Conservation (phyloP, 2,797 vertebrate genomes). For the Enteromius fasciolatus region DNA sequence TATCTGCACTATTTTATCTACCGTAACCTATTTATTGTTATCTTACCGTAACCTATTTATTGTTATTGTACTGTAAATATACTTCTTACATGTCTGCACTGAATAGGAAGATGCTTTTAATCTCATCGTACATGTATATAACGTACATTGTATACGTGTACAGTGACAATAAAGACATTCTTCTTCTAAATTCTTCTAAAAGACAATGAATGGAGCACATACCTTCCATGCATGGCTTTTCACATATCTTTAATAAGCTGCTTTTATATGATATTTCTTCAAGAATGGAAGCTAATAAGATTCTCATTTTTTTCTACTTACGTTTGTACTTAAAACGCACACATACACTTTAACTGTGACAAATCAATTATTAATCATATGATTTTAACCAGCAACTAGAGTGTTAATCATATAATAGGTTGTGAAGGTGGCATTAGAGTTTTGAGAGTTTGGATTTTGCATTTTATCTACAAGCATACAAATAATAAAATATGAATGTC, state of each 20-base stretch:
- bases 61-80: no score
- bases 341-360: not conserved
- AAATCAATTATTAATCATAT: constrained; percentile 16
- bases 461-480: not conserved
- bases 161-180: no score
- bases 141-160: no score
- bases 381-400: constrained; percentile 12
- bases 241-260: not conserved
- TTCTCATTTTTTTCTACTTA: not conserved
- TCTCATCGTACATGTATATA: no score
- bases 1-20: no score
- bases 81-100: no score
- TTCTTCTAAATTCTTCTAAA: no score
- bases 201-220: not conserved
- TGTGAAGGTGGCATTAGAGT: not conserved
- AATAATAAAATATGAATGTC: not conserved
- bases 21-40: no score
- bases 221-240: constrained; percentile 56
- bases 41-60: no score
- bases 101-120: no score
- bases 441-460: not conserved
- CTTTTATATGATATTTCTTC: not conserved
- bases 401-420: not conserved
- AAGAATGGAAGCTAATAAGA: not conserved
- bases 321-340: not conserved